A percentile compares a stretch with the other conserved stretches of the same genome.
These are phyloP conservation scores for Phenganax marumi DNA, from an alignment of 92 coral and sea anemone species.

Conservation along the genomic window DNA sequence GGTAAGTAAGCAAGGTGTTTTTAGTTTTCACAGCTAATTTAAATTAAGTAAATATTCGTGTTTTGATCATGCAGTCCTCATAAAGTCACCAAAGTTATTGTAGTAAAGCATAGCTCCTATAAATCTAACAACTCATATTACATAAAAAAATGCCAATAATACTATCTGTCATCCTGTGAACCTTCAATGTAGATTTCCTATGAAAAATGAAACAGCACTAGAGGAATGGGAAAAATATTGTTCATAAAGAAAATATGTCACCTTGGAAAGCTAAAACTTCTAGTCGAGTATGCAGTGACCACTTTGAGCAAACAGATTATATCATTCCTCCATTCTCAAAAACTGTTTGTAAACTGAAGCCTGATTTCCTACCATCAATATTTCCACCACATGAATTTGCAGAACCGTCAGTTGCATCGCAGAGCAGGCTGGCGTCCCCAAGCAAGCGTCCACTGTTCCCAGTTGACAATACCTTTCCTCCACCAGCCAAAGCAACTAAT, in stretches of 20 bases:
- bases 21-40: background rate
- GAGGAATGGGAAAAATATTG: background rate
- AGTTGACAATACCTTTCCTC: background rate
- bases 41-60: background rate
- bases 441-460: slow-evolving; percentile 10
- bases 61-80: background rate
- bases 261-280: background rate
- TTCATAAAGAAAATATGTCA: background rate
- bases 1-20: background rate
- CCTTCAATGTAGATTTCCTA: background rate
- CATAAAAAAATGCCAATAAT: background rate
- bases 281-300: slow-evolving; percentile 3
- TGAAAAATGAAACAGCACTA: background rate
- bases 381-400: background rate
- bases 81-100: background rate
- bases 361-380: background rate
- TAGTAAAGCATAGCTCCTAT: background rate
- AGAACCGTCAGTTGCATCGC: slow-evolving; percentile 7
- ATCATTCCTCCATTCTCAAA: background rate
- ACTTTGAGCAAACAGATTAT: background rate
- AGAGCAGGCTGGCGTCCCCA: too few species aligned
- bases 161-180: background rate
- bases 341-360: too few species aligned
- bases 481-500: slow-evolving; percentile 1
- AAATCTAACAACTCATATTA: background rate